Evolutionary conservation across 2,797 vertebrate genomes (phyloP), one percentile per base, ranked within the genome.

Genomic region (Poecilia gillii): DNA sequence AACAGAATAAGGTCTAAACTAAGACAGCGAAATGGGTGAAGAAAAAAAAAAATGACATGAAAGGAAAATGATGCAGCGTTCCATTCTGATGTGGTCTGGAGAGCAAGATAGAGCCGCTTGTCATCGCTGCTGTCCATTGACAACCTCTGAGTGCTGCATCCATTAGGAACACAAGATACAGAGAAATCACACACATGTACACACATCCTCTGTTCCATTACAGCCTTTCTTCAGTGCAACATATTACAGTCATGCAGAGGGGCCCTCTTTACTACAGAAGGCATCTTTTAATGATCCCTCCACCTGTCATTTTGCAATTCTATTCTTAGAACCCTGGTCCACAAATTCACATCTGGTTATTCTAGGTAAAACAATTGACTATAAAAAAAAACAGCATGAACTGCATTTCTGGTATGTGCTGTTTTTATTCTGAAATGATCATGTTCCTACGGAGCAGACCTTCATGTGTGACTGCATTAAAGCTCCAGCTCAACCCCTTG

Each of bases 301-400:
- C 31, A 36, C 36, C 57, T 72, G 46, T 79, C 73, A 49, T 11
- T 76, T 51, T 73, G 2, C 2, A 31, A 59, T 59, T 16, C 4
- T 80, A 49, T 81, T 78, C 81, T 88, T 75, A 89, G 47, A 86
- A 45, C 6, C 6, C 57, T 39, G 83, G 84, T 84, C 87, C 84
- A 82, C 64, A 45, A 83, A 84, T 87, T 91, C 80, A 85, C n/a
- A 72, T 11, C 0, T 0, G 47, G 78, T 73, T 79, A 79, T 79
- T 74, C 9, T 2, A 0, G 86, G 81, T 72, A 46, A 85, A 81
- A 39, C 87, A 83, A 80, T 57, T 1, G 6, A 11, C 39, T 6
- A 74, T 55, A 33, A 78, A 85, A 83, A 31, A 14, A 39, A 25
- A 14, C 55, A 0, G 0, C 23, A 0, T 20, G 9, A 28, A 28